These are phyloP conservation scores for Anguilla megastoma DNA, from an alignment of 2,797 vertebrate species.

Conservation along the genomic window DNA sequence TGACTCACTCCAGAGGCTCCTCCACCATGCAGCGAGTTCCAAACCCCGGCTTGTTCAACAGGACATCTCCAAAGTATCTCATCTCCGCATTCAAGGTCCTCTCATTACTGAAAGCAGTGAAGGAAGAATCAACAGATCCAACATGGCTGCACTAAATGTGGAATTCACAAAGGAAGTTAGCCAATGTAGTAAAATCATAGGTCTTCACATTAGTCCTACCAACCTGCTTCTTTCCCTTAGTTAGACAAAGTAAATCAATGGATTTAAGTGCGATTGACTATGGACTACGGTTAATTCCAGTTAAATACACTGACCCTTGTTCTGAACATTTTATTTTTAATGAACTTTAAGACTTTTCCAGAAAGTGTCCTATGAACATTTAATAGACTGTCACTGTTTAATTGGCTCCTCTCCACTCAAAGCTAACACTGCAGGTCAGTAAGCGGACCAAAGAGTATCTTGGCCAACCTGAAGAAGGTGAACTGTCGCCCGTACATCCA, in stretches of 20 bases:
- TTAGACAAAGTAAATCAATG: neutral
- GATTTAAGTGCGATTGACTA: neutral
- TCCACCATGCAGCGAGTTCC: conserved; percentile 90
- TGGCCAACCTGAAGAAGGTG: conserved; percentile 87
- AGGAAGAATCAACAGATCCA: neutral
- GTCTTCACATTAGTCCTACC: neutral
- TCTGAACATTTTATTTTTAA: neutral
- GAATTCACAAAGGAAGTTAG: neutral
- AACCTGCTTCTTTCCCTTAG: neutral
- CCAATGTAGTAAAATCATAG: neutral
- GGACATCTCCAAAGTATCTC: conserved; percentile 74
- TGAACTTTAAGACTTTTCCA: neutral
- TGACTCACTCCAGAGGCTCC: conserved; percentile 80
- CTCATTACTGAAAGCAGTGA: conserved; percentile 77
- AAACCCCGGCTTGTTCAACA: conserved; percentile 85
- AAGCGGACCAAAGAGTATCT: neutral
- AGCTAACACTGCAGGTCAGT: neutral
- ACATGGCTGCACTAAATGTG: neutral
- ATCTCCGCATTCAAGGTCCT: conserved; percentile 75
- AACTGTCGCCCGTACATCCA: conserved; percentile 95
- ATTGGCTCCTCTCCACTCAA: neutral
- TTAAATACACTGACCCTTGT: neutral
- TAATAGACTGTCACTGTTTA: neutral
- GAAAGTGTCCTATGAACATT: neutral
- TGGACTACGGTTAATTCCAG: neutral